phyloP scores from a whole-genome alignment of 1,140 invertebrate genomes.

The Drosophila pallidifrons region DNA sequence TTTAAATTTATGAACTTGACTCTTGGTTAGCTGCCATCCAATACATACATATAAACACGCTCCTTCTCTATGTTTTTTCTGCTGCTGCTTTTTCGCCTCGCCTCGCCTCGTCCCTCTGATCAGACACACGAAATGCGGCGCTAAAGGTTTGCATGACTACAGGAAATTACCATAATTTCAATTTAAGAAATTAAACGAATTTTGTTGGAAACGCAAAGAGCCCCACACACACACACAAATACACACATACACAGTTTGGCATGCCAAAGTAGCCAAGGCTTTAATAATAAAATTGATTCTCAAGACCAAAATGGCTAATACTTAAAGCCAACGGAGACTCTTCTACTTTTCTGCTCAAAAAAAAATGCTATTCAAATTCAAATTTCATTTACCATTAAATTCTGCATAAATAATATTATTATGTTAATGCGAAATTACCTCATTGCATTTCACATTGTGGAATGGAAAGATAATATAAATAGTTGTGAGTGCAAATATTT shows the following conservation, averaged over 20 bases:
- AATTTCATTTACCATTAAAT: background rate
- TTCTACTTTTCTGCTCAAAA: background rate
- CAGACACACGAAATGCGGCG: constrained; percentile 66
- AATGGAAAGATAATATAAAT: constrained; percentile 3
- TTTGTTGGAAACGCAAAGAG: constrained; percentile 58
- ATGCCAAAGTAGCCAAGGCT: constrained; percentile 41
- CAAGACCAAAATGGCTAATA: constrained; percentile 1
- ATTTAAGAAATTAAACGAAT: constrained; percentile 83
- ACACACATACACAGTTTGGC: constrained; percentile 4
- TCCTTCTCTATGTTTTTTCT: background rate
- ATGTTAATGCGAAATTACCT: background rate
- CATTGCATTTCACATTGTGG: background rate
- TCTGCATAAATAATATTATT: background rate
- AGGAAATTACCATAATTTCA: constrained; percentile 83
- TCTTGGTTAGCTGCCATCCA: constrained; percentile 55
- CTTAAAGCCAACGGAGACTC: background rate
- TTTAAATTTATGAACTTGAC: constrained; percentile 78
- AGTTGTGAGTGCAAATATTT: constrained; percentile 4
- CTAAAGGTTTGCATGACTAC: constrained; percentile 76
- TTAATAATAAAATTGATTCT: constrained; percentile 49
- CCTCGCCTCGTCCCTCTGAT: constrained; percentile 18
- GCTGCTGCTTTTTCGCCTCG: background rate
- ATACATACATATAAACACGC: constrained; percentile 12
- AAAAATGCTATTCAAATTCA: background rate
- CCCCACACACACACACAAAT: constrained; percentile 8